phyloP scores from a whole-genome alignment of 2,888 invertebrate genomes.

The Leptinotarsa juncta region DNA sequence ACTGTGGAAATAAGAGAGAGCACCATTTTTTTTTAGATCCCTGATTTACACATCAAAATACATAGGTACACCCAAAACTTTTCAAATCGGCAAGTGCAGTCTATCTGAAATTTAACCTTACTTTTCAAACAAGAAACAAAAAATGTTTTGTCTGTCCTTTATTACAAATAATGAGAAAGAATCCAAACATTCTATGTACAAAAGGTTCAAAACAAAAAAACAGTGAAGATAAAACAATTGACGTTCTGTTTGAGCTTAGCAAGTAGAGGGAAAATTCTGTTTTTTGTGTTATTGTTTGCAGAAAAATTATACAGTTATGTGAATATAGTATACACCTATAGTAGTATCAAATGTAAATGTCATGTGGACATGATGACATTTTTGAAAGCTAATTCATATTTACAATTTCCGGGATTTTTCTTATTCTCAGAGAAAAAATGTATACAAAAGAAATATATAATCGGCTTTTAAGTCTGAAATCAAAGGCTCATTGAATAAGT shows the following conservation, averaged over 20 bases:
- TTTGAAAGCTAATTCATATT: conserved; percentile 1
- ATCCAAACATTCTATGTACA: conserved; percentile 31
- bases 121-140: not conserved
- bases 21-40: too few species aligned
- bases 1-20: too few species aligned
- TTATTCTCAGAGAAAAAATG: not conserved
- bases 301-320: conserved; percentile 5
- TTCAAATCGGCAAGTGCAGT: too few species aligned
- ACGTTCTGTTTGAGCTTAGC: conserved; percentile 23
- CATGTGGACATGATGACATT: not conserved
- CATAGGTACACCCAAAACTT: too few species aligned
- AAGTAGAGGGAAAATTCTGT: not conserved
- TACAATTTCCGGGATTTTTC: not conserved
- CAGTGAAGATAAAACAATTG: conserved; percentile 26
- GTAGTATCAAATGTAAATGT: not conserved
- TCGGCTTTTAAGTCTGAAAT: too few species aligned
- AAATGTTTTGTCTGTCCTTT: conserved; percentile 18
- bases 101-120: too few species aligned
- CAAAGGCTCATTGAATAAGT: too few species aligned
- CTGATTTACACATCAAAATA: too few species aligned
- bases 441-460: conserved; percentile 2
- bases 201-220: conserved; percentile 31
- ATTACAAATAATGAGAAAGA: conserved; percentile 27
- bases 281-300: not conserved
- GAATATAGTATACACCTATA: not conserved